Evolutionary conservation across 2,888 invertebrate genomes (phyloP).

Genomic region (Chouioia cunea): DNA sequence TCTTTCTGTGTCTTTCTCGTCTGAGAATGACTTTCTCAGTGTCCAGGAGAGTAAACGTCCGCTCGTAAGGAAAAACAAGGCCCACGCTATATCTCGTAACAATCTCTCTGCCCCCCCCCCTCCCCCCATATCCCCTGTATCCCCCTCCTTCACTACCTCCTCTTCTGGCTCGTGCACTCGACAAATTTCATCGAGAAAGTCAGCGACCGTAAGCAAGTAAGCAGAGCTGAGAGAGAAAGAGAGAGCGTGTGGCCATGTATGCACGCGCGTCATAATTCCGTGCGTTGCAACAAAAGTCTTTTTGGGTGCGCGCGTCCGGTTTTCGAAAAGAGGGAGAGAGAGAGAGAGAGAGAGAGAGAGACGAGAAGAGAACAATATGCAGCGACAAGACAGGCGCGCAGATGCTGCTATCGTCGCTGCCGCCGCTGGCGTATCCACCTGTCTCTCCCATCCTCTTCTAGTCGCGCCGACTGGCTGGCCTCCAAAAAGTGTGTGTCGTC

Average conservation of each 20-base stretch:
- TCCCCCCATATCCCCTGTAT: not conserved
- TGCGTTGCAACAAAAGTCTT: constrained; percentile 2
- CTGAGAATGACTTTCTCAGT: constrained; percentile 38
- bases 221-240: constrained; percentile 4
- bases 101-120: constrained; percentile 13
- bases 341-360: constrained; percentile 9
- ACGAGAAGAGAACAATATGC: constrained; percentile 14
- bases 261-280: constrained; percentile 21
- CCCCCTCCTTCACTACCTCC: not conserved
- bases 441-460: constrained; percentile 18
- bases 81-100: constrained; percentile 35
- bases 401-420: not conserved
- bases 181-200: constrained; percentile 45
- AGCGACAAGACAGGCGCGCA: not conserved
- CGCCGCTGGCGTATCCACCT: constrained; percentile 23
- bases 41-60: constrained; percentile 33
- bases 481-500: constrained; percentile 26
- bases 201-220: constrained; percentile 1
- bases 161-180: constrained; percentile 4
- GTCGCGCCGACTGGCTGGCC: constrained; percentile 33
- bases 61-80: constrained; percentile 30
- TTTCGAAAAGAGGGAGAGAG: not conserved
- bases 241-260: not conserved
- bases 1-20: not conserved
- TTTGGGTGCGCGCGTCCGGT: constrained; percentile 2